Percentiles rank a stretch among this genome's conserved stretches.
Conservation (phyloP, 2,888 invertebrate genomes). For the Drosophila imparisetae region DNA sequence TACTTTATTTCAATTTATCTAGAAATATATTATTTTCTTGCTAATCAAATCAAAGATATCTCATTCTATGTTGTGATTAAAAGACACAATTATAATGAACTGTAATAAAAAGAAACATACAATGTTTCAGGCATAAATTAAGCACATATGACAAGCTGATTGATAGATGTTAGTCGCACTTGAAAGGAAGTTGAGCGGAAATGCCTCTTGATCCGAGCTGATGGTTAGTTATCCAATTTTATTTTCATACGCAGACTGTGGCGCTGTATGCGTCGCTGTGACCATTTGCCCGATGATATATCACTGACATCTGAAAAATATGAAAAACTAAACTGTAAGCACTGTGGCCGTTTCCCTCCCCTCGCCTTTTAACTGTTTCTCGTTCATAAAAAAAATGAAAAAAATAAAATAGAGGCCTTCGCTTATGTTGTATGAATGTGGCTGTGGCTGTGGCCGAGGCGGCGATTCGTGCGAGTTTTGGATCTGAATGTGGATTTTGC, state of each 20-base stretch:
- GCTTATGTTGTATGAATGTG: slow-evolving; percentile 18
- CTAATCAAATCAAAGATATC: background rate
- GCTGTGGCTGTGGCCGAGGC: slow-evolving; percentile 29
- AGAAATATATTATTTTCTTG: background rate
- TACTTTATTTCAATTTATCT: background rate
- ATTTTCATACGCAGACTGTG: slow-evolving; percentile 33
- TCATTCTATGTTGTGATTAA: background rate
- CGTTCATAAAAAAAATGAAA: background rate
- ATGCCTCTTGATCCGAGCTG: slow-evolving; percentile 54
- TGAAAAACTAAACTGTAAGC: slow-evolving; percentile 66
- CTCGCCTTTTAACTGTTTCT: slow-evolving; percentile 5
- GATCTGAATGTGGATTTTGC: slow-evolving; percentile 51
- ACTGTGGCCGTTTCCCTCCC: background rate
- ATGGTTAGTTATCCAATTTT: slow-evolving; percentile 42
- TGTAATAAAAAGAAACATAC: background rate
- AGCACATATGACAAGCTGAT: slow-evolving; percentile 50
- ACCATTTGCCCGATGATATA: slow-evolving; percentile 71
- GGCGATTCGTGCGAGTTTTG: slow-evolving; percentile 27
- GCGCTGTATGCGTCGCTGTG: slow-evolving; percentile 9
- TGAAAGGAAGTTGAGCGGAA: slow-evolving; percentile 62
- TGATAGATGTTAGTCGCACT: slow-evolving; percentile 59
- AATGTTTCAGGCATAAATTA: slow-evolving; percentile 9
- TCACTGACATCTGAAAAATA: slow-evolving; percentile 79
- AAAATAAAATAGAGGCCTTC: slow-evolving; percentile 33
- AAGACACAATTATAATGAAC: background rate